Evolutionary conservation across 2,888 invertebrate genomes (phyloP).

Genomic region (Theretra japonica): DNA sequence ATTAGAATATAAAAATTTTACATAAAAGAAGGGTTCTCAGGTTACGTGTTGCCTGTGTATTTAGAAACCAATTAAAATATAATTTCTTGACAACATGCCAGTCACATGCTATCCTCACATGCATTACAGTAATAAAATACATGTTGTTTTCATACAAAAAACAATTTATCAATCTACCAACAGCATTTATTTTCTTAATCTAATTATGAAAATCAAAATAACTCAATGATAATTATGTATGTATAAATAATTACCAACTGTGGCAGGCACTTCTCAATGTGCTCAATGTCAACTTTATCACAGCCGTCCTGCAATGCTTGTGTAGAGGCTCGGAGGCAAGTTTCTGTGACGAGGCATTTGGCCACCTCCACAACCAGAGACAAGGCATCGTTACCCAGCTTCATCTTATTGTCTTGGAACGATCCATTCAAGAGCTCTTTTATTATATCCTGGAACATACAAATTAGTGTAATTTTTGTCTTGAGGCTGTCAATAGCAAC

Average conservation of each 20-base stretch:
- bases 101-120: no score
- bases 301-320: constrained; percentile 77
- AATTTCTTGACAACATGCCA: no score
- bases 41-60: no score
- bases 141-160: no score
- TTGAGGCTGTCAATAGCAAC: background rate
- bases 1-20: no score
- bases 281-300: constrained; percentile 77
- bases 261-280: constrained; percentile 83
- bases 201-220: no score
- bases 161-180: no score
- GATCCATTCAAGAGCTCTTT: constrained; percentile 81
- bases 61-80: no score
- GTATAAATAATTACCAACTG: constrained; percentile 73
- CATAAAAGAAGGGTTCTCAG: no score
- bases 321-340: constrained; percentile 79
- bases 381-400: constrained; percentile 81
- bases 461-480: background rate
- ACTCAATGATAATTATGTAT: constrained; percentile 1
- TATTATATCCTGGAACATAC: constrained; percentile 74
- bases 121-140: no score
- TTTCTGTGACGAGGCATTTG: constrained; percentile 83
- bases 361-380: constrained; percentile 81
- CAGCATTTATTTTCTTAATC: no score
- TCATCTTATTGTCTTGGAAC: constrained; percentile 83